Conservation (phyloP, 2,888 invertebrate species). For the Leuctra nigra region DNA sequence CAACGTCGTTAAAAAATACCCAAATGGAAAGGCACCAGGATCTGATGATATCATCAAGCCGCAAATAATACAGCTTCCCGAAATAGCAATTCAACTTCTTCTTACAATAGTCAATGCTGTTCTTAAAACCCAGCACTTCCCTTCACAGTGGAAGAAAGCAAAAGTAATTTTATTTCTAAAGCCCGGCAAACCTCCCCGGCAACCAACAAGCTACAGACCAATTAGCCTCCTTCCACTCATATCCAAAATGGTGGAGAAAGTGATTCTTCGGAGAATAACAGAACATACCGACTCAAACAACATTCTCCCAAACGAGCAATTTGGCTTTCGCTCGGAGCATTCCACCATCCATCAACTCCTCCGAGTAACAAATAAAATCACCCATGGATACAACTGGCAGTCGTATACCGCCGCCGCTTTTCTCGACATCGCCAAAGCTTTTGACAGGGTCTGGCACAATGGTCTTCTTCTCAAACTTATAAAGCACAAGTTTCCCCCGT, state of each 20-base stretch:
- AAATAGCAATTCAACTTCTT: no score
- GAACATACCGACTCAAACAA: not conserved
- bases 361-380: not conserved
- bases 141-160: not conserved
- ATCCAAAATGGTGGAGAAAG: not conserved
- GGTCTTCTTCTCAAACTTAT: constrained; percentile 13
- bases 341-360: not conserved
- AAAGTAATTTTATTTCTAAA: not conserved
- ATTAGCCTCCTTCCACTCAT: not conserved
- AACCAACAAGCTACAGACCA: not conserved
- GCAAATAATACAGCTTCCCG: no score
- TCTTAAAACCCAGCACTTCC: no score
- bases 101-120: no score
- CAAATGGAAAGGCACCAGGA: no score
- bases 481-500: constrained; percentile 15
- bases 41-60: no score
- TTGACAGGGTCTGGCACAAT: constrained; percentile 15
- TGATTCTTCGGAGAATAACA: not conserved
- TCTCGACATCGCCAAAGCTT: constrained; percentile 13
- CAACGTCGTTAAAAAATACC: no score
- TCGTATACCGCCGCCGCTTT: not conserved
- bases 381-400: not conserved
- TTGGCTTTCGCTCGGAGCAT: not conserved
- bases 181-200: not conserved
- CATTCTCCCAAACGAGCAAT: not conserved